Evolutionary conservation across 2,113 vertebrate genomes (phyloP).

Genomic region (Gymnocephalus cernua): DNA sequence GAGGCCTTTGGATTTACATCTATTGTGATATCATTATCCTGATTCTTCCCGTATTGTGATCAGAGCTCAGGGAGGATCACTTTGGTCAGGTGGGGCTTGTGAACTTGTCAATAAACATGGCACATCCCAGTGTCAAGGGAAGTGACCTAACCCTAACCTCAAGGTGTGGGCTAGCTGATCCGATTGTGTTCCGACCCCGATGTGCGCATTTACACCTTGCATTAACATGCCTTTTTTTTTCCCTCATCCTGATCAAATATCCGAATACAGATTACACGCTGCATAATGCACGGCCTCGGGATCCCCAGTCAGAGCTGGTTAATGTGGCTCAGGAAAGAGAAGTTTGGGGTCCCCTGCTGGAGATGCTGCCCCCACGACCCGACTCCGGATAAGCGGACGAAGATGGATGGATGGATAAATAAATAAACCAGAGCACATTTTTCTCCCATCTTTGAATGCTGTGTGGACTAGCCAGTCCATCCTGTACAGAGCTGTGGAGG

Average conservation of each 20-base stretch:
- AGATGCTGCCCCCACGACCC: too few relatives aligned
- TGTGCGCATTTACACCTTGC: background rate
- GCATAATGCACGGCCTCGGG: background rate
- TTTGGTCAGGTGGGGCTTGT: background rate
- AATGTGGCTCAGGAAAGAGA: too few relatives aligned
- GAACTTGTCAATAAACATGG: background rate
- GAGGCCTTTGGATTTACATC: background rate
- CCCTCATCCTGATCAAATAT: background rate
- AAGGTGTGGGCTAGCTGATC: too few relatives aligned
- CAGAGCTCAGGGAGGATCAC: background rate
- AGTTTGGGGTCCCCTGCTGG: too few relatives aligned
- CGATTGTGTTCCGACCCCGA: background rate
- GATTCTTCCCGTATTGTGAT: background rate
- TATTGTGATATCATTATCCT: background rate
- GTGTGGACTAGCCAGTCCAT: too few relatives aligned
- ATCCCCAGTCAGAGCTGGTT: too few relatives aligned
- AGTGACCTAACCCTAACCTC: too few relatives aligned
- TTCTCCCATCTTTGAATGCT: too few relatives aligned
- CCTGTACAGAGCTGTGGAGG: too few relatives aligned
- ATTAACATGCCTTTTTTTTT: background rate
- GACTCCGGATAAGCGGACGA: too few relatives aligned
- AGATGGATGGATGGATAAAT: too few relatives aligned
- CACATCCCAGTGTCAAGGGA: background rate
- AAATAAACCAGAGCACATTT: too few relatives aligned
- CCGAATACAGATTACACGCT: background rate